phyloP scores from a whole-genome alignment of 2,797 vertebrate genomes.

The Fratercula arctica region DNA sequence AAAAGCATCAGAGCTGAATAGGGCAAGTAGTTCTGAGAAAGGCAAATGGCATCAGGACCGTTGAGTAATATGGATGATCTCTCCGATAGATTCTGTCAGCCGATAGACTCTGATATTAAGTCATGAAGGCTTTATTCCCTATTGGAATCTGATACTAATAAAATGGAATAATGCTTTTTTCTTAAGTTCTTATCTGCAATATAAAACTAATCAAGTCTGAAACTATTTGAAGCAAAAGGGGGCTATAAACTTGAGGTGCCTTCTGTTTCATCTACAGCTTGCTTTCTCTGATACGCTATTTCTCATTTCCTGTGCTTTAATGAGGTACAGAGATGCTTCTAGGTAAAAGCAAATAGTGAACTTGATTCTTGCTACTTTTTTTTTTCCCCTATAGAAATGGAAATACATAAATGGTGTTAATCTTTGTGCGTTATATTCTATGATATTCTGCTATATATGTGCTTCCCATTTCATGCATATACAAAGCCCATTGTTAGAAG shows the following conservation, averaged over 20 bases:
- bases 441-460: not conserved
- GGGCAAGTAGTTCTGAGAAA: conserved; percentile 34
- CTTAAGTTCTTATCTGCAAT: conserved; percentile 55
- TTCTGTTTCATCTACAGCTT: not conserved
- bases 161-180: conserved; percentile 64
- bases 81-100: conserved; percentile 68
- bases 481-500: not conserved
- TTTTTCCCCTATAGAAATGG: not conserved
- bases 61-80: conserved; percentile 68
- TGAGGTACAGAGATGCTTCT: not conserved
- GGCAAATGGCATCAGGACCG: conserved; percentile 54
- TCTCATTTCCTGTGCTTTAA: conserved; percentile 8
- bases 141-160: conserved; percentile 67
- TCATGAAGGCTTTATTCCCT: conserved; percentile 56
- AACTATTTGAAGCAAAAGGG: conserved; percentile 16
- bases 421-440: not conserved
- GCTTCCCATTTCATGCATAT: not conserved
- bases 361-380: not conserved
- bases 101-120: conserved; percentile 59
- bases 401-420: not conserved
- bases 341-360: not conserved
- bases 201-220: conserved; percentile 49
- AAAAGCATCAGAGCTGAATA: conserved; percentile 41
- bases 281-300: not conserved
- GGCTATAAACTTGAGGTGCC: conserved; percentile 8